Conservation (phyloP, 2,113 vertebrate species). For the Hippocampus zosterae region DNA sequence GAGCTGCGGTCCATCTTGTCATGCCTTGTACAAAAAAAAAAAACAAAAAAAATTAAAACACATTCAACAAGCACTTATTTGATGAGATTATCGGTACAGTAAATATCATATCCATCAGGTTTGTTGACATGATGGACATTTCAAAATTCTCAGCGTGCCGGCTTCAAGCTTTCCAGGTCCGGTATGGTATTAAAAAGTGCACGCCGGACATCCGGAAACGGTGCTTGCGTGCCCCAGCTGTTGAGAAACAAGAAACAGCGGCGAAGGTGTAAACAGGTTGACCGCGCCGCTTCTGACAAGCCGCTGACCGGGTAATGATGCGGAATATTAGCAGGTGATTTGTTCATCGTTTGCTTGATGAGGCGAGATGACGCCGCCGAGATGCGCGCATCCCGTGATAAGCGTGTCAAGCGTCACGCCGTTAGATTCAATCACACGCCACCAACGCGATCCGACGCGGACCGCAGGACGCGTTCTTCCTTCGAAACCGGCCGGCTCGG, state of each 20-base stretch:
- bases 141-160: slow-evolving; percentile 16
- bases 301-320: slow-evolving; percentile 61
- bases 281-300: slow-evolving; percentile 39
- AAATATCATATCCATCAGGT: slow-evolving; percentile 33
- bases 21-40: slow-evolving; percentile 31
- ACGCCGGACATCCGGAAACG: slow-evolving; percentile 11
- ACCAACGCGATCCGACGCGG: slow-evolving; percentile 40
- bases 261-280: slow-evolving; percentile 48
- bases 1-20: not conserved
- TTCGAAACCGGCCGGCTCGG: not conserved
- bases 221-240: not conserved
- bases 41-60: slow-evolving; percentile 34
- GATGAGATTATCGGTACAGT: slow-evolving; percentile 4
- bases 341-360: slow-evolving; percentile 53
- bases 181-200: slow-evolving; percentile 12
- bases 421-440: slow-evolving; percentile 44
- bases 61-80: slow-evolving; percentile 30
- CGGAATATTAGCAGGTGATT: slow-evolving; percentile 56
- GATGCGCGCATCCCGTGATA: slow-evolving; percentile 47
- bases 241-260: slow-evolving; percentile 22
- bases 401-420: slow-evolving; percentile 46
- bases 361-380: slow-evolving; percentile 36
- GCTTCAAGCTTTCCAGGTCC: slow-evolving; percentile 4
- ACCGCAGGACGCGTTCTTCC: slow-evolving; percentile 26
- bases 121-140: slow-evolving; percentile 5